These are phyloP conservation scores for Harpagifer antarcticus DNA, from an alignment of 2,797 vertebrate genomes.

Conservation along the genomic window DNA sequence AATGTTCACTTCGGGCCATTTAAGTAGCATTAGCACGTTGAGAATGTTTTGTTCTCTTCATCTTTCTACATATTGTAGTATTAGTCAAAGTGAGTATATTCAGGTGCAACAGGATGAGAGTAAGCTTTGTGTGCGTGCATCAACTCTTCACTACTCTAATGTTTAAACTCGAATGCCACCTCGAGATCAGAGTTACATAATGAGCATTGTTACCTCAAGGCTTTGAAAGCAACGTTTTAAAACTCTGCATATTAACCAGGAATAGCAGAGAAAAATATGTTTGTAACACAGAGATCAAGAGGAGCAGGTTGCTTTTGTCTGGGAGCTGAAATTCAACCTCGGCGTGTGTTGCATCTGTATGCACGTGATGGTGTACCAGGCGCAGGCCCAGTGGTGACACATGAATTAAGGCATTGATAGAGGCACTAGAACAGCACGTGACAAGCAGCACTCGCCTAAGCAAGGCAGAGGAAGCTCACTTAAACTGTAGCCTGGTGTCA, in stretches of 20 bases:
- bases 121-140: slow-evolving; percentile 41
- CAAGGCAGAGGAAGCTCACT: slow-evolving; percentile 63
- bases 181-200: slow-evolving; percentile 52
- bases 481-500: slow-evolving; percentile 62
- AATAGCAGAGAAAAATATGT: slow-evolving; percentile 5
- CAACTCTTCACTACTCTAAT: slow-evolving; percentile 22
- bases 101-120: slow-evolving; percentile 21
- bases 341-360: slow-evolving; percentile 34
- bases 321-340: slow-evolving; percentile 36
- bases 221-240: slow-evolving; percentile 23
- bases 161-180: slow-evolving; percentile 41
- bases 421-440: slow-evolving; percentile 82
- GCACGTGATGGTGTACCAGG: slow-evolving; percentile 50
- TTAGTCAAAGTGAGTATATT: slow-evolving; percentile 22
- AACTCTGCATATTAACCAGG: slow-evolving; percentile 31
- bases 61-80: slow-evolving; percentile 15
- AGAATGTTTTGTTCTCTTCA: not conserved
- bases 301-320: slow-evolving; percentile 26
- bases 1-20: not conserved
- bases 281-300: slow-evolving; percentile 15
- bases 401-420: slow-evolving; percentile 85
- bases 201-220: slow-evolving; percentile 36
- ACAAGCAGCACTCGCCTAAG: slow-evolving; percentile 67
- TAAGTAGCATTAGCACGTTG: not conserved
- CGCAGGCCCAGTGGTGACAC: slow-evolving; percentile 65